Percentiles rank a stretch among this genome's conserved stretches.
These are phyloP conservation scores for Myotis daubentonii DNA, from an alignment of 2,797 vertebrate species.

Conservation along the genomic window DNA sequence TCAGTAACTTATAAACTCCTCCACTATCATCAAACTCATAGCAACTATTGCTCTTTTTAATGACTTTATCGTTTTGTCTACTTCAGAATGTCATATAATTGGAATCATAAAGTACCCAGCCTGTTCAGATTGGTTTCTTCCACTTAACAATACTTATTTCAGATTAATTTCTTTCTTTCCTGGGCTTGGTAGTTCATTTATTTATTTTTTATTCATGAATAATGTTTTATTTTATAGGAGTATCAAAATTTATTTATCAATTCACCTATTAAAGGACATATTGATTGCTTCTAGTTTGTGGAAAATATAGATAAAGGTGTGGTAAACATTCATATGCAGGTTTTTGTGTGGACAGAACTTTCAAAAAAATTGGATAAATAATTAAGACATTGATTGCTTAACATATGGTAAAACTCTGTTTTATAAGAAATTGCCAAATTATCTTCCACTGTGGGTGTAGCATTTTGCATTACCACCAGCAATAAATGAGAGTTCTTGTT, in stretches of 20 bases:
- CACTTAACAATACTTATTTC: neutral
- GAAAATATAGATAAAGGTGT: neutral
- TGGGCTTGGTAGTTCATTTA: neutral
- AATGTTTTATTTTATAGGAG: neutral
- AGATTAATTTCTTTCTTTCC: neutral
- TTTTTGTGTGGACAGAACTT: neutral
- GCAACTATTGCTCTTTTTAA: neutral
- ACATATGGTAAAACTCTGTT: neutral
- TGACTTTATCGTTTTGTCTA: neutral
- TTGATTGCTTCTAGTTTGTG: neutral
- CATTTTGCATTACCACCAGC: neutral
- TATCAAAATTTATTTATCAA: neutral
- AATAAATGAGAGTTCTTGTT: neutral
- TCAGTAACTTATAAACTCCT: neutral
- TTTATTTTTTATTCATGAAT: neutral
- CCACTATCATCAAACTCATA: neutral
- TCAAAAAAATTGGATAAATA: neutral
- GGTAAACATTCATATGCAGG: no score
- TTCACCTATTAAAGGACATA: neutral
- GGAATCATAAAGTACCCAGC: no score
- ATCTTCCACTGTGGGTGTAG: neutral
- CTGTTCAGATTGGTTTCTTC: neutral
- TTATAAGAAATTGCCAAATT: neutral
- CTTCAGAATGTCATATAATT: neutral
- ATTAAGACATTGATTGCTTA: no score